Conservation (phyloP, 2,888 invertebrate genomes). For the Priocnemis perturbator region DNA sequence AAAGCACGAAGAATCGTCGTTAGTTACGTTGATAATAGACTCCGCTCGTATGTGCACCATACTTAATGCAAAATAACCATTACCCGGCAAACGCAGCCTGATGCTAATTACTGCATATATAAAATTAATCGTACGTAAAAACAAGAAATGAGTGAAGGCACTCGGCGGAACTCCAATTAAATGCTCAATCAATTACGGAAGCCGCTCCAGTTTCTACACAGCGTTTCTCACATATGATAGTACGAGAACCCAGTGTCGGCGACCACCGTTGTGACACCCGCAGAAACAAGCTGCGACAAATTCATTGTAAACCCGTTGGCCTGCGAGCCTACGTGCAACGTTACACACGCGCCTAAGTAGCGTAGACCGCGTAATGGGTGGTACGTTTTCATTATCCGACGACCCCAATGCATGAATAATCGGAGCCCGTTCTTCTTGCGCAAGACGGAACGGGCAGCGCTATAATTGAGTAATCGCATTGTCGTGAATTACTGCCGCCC, state of each 20-base stretch:
- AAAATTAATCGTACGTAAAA: too few relatives aligned
- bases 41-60: too few relatives aligned
- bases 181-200: neutral
- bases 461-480: conserved; percentile 43
- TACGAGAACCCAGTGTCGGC: too few relatives aligned
- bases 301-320: conserved; percentile 19
- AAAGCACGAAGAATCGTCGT: too few relatives aligned
- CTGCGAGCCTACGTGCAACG: conserved; percentile 22
- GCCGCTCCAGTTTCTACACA: neutral
- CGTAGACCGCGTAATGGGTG: conserved; percentile 36
- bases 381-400: conserved; percentile 49
- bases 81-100: too few relatives aligned
- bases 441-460: conserved; percentile 37
- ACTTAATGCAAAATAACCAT: too few relatives aligned
- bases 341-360: conserved; percentile 3
- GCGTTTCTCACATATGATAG: too few relatives aligned
- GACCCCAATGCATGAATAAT: conserved; percentile 56
- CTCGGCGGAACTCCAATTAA: neutral
- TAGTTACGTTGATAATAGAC: too few relatives aligned
- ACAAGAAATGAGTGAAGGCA: too few relatives aligned
- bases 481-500: conserved; percentile 26
- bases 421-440: conserved; percentile 39
- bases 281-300: conserved; percentile 3
- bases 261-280: too few relatives aligned
- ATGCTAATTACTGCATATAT: too few relatives aligned